Base-by-base conservation (phyloP, 2,797 vertebrate genomes). In the Sternarchorhynchus goeldii region DNA sequence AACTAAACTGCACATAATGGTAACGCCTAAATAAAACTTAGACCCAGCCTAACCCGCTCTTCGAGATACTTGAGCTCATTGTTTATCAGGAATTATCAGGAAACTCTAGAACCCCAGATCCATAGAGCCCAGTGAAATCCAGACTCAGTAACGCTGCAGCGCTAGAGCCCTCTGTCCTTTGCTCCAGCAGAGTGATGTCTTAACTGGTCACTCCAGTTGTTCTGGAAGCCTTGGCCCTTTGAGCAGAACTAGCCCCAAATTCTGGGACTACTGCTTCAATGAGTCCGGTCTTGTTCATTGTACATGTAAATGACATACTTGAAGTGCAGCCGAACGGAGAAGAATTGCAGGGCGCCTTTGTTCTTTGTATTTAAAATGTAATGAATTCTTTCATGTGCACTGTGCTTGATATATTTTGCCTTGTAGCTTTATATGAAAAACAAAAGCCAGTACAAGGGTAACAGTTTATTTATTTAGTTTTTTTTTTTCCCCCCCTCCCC, bases 281-380 rank as follows among this genome's bases (percentile, higher is more conserved):
- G 20, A 53, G 66, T 57, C 29, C 55, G 1, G 50, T 0, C 18
- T 69, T 17, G 12, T 25, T 56, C 18, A n/a, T 18, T 20, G 14
- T 31, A 53, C n/a, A 39, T 17, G 72, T 63, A 32, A 69, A 29
- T 56, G 31, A 32, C 21, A 75, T 80, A 70, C 78, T 80, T 80
- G 78, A 80, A 70, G 60, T 66, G 60, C 59, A 65, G 76, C 67
- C 59, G 72, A 36, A 66, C 59, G 73, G 68, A 66, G 73, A 71
- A 17, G 17, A 71, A 59, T 41, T 60, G 81, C 78, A 78, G 72
- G 78, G 80, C 82, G 75, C 78, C 78, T 73, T 81, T 67, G 58
- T 76, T 68, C 21, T 50, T 12, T 81, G 50, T 73, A 69, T 77
- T 79, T 73, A 73, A 60, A 73, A 71, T 66, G 58, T 25, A n/a